Percentiles rank a stretch among this genome's conserved stretches.
Evolutionary conservation across 2,113 vertebrate species (phyloP).

Genomic region (Heliornis fulica): DNA sequence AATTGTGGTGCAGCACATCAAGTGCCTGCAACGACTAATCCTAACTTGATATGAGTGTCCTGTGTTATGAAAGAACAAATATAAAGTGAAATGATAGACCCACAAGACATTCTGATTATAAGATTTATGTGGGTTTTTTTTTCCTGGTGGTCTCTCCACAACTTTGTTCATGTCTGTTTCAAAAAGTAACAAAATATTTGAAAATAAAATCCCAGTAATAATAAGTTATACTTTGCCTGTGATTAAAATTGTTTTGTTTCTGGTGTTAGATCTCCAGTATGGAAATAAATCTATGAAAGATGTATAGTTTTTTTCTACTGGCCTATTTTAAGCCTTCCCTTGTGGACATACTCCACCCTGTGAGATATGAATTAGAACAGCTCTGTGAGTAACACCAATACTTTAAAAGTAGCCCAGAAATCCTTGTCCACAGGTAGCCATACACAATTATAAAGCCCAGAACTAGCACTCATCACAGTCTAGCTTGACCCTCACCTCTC

Average conservation of each 20-base stretch:
- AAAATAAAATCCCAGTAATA: background rate
- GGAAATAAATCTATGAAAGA: background rate
- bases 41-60: background rate
- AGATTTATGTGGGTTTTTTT: background rate
- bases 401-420: background rate
- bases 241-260: background rate
- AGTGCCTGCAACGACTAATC: background rate
- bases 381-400: background rate
- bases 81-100: background rate
- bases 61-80: background rate
- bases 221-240: background rate
- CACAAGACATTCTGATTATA: background rate
- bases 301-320: accelerated
- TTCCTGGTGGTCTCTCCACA: background rate
- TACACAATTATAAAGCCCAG: background rate
- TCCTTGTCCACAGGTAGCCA: background rate
- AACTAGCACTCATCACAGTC: background rate
- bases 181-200: background rate
- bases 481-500: background rate
- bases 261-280: background rate
- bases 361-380: background rate
- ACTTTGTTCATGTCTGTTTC: background rate
- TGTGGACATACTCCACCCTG: background rate
- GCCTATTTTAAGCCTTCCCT: background rate
- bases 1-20: background rate